phyloP scores from a whole-genome alignment of 2,888 invertebrate species.

The Hypsopygia costalis region DNA sequence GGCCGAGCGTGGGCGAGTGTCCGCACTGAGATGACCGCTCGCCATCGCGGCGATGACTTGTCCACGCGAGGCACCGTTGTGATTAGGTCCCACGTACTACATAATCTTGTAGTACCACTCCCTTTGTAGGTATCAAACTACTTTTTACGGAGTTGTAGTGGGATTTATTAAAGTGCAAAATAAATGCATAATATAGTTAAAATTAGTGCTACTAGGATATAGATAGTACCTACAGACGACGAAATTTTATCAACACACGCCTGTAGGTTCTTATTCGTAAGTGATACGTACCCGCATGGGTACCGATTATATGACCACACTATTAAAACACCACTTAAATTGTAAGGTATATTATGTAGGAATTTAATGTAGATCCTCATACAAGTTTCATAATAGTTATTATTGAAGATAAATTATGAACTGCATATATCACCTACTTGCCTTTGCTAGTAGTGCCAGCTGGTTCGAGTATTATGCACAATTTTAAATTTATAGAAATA shows the following conservation, averaged over 20 bases:
- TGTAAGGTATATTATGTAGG: constrained; percentile 40
- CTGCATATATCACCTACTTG: constrained; percentile 71
- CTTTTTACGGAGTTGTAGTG: constrained; percentile 56
- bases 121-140: constrained; percentile 54
- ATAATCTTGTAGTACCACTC: constrained; percentile 53
- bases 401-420: constrained; percentile 35
- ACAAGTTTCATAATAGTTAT: constrained; percentile 44
- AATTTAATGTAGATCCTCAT: constrained; percentile 40
- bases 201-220: constrained; percentile 65
- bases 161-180: constrained; percentile 51
- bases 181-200: constrained; percentile 64
- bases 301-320: constrained; percentile 48
- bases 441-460: constrained; percentile 70
- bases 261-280: constrained; percentile 36
- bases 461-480: constrained; percentile 63
- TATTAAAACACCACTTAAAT: constrained; percentile 65
- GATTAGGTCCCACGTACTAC: constrained; percentile 41
- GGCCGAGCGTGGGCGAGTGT: constrained; percentile 10
- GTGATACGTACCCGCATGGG: constrained; percentile 37
- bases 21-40: neutral
- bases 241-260: constrained; percentile 46
- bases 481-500: constrained; percentile 45
- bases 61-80: constrained; percentile 22
- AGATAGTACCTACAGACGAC: constrained; percentile 45
- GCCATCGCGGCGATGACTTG: constrained; percentile 20